These are phyloP conservation scores for Nycticorax nycticorax DNA, from an alignment of 2,113 vertebrate genomes.

Conservation along the genomic window DNA sequence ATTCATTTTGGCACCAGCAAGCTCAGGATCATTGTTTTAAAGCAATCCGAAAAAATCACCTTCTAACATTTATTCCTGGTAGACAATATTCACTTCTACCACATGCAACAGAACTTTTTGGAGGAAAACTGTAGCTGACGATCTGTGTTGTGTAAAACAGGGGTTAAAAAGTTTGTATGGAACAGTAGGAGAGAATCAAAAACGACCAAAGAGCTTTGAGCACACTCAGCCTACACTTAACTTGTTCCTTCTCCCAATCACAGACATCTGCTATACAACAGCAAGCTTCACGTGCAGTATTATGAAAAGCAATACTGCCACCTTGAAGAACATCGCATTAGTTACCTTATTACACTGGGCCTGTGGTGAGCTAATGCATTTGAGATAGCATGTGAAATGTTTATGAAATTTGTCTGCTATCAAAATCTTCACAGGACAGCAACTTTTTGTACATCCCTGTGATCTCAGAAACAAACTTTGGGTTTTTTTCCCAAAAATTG, in stretches of 20 bases:
- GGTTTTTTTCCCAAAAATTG: background rate
- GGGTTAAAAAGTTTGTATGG: background rate
- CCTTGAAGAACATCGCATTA: background rate
- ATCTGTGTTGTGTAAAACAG: background rate
- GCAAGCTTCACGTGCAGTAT: background rate
- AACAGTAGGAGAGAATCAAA: background rate
- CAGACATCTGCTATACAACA: background rate
- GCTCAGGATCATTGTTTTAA: background rate
- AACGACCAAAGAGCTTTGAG: background rate
- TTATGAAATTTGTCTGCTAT: background rate
- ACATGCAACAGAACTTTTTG: background rate
- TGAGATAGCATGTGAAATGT: background rate
- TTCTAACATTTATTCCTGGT: background rate
- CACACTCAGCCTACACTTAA: background rate
- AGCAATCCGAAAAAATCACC: background rate
- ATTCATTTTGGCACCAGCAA: background rate
- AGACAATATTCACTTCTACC: background rate
- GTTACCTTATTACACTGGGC: background rate
- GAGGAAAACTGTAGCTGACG: background rate
- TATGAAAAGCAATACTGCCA: conserved; percentile 21
- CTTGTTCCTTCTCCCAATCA: background rate
- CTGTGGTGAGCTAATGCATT: background rate
- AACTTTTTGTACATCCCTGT: background rate
- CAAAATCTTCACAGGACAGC: background rate
- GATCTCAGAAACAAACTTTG: background rate